phyloP scores from a whole-genome alignment of 2,888 invertebrate genomes.

The Chrysolina haemoptera region DNA sequence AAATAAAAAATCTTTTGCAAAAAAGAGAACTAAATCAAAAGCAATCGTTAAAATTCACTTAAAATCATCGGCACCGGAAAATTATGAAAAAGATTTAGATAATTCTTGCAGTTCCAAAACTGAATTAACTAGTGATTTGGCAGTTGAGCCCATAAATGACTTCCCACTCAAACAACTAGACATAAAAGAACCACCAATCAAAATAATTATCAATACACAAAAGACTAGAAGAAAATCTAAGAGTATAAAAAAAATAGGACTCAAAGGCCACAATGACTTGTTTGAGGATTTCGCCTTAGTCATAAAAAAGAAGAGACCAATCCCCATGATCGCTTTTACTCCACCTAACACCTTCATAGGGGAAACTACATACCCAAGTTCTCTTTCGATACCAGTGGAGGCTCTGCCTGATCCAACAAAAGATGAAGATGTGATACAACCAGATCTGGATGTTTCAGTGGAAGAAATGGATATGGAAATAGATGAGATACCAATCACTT shows the following conservation, averaged over 20 bases:
- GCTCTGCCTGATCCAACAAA: not conserved
- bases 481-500: slow-evolving; percentile 56
- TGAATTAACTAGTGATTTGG: slow-evolving; percentile 1
- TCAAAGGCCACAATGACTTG: slow-evolving; percentile 53
- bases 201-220: slow-evolving; percentile 50
- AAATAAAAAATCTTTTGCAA: slow-evolving; percentile 21
- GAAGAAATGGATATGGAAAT: slow-evolving; percentile 61
- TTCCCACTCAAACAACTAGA: not conserved
- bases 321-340: slow-evolving; percentile 49
- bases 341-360: slow-evolving; percentile 42
- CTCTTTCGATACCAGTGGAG: slow-evolving; percentile 19
- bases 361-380: slow-evolving; percentile 35
- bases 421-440: not conserved
- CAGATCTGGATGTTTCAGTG: slow-evolving; percentile 52
- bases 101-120: not conserved
- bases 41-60: not conserved
- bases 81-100: not conserved
- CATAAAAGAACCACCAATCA: slow-evolving; percentile 37
- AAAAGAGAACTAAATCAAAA: slow-evolving; percentile 28
- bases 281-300: slow-evolving; percentile 58
- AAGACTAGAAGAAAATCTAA: slow-evolving; percentile 57
- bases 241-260: slow-evolving; percentile 54
- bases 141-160: not conserved
- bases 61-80: not conserved
- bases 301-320: slow-evolving; percentile 56